Conservation (phyloP, 2,113 vertebrate genomes). For the Myotis lucifugus region DNA sequence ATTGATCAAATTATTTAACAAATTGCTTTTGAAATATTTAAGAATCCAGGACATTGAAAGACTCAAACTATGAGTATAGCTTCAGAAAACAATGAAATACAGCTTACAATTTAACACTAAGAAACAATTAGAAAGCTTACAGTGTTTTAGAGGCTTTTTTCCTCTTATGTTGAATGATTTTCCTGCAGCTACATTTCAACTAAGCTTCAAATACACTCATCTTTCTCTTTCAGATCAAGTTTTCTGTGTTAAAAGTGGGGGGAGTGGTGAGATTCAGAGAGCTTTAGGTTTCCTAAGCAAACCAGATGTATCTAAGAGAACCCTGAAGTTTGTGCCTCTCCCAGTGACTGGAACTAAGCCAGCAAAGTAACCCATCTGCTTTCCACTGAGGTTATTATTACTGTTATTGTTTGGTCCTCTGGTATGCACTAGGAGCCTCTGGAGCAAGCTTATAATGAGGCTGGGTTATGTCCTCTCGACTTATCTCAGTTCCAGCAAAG, state of each 20-base stretch:
- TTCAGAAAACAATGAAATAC: neutral
- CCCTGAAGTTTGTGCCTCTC: neutral
- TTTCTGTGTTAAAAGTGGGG: neutral
- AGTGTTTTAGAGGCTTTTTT: neutral
- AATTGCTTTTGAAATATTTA: neutral
- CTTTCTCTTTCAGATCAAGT: neutral
- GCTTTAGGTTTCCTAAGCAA: conserved; percentile 8
- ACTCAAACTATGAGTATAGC: neutral
- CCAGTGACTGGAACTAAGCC: neutral
- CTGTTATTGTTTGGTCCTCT: neutral
- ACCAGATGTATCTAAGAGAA: neutral
- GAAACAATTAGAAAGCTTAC: neutral
- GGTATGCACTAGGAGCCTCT: neutral
- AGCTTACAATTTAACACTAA: neutral
- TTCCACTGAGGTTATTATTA: neutral
- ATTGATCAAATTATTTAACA: neutral
- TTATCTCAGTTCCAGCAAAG: neutral
- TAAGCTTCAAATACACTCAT: neutral
- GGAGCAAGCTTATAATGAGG: neutral
- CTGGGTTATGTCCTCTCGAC: neutral
- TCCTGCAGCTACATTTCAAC: neutral
- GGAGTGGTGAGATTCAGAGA: neutral
- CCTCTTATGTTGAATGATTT: neutral
- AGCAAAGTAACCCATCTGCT: neutral
- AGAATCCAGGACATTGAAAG: neutral